These are phyloP conservation scores for Microcebus murinus DNA, from an alignment of 2,113 vertebrate genomes.

Conservation along the genomic window DNA sequence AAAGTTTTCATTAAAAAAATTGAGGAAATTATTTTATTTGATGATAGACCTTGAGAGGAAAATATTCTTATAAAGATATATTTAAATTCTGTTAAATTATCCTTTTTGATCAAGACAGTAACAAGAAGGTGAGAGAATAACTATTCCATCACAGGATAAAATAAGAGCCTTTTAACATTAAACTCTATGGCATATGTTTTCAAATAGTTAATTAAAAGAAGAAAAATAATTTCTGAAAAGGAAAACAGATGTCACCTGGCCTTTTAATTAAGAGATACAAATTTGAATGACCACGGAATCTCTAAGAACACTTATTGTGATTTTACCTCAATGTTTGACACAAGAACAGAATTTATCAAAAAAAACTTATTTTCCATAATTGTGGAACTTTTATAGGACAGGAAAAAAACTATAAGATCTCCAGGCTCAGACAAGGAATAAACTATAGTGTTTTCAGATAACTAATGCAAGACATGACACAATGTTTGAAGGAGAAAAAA, in stretches of 20 bases:
- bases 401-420: background rate
- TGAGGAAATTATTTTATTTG: conserved; percentile 26
- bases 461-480: background rate
- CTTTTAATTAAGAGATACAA: background rate
- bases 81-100: background rate
- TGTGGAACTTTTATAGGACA: background rate
- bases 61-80: conserved; percentile 18
- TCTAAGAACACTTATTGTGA: background rate
- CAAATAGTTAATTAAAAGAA: background rate
- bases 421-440: background rate
- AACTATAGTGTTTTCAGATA: background rate
- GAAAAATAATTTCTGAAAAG: background rate
- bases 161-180: background rate
- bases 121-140: background rate
- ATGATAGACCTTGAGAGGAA: background rate
- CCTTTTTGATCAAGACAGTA: background rate
- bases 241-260: background rate
- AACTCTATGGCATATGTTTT: background rate
- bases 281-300: background rate
- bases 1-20: background rate
- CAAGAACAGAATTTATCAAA: background rate
- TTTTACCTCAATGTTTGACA: background rate
- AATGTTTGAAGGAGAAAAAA: background rate
- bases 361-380: background rate
- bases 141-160: background rate